Evolutionary conservation across 1,140 invertebrate genomes (phyloP).

Genomic region (Orius insidiosus): DNA sequence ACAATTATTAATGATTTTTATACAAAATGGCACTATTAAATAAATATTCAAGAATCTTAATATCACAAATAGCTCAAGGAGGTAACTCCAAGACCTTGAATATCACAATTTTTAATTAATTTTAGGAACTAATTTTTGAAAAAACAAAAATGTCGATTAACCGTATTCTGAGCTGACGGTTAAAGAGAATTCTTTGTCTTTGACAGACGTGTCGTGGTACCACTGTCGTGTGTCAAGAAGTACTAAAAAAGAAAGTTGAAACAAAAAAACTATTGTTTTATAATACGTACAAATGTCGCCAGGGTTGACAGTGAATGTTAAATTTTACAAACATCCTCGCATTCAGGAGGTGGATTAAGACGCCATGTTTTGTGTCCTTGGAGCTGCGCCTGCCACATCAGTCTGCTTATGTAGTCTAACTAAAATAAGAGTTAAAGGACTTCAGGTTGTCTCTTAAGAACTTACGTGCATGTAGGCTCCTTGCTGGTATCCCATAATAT

Average conservation of each 20-base stretch:
- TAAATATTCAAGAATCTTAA: too few relatives aligned
- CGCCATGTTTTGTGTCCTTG: constrained; percentile 72
- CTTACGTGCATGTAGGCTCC: constrained; percentile 86
- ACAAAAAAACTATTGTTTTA: constrained; percentile 5
- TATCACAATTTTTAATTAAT: too few relatives aligned
- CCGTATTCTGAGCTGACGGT: constrained; percentile 87
- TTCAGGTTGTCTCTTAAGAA: constrained; percentile 7
- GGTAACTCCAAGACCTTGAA: too few relatives aligned
- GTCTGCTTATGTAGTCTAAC: constrained; percentile 77
- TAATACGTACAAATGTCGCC: constrained; percentile 62
- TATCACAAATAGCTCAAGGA: too few relatives aligned
- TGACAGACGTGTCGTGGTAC: constrained; percentile 77
- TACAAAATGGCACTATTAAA: too few relatives aligned
- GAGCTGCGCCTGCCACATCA: constrained; percentile 86
- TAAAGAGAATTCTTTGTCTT: constrained; percentile 68
- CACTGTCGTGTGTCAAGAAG: constrained; percentile 79
- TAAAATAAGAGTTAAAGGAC: constrained; percentile 27
- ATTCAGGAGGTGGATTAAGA: constrained; percentile 73
- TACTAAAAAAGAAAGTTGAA: constrained; percentile 35
- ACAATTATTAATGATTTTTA: too few relatives aligned
- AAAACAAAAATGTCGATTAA: constrained; percentile 25
- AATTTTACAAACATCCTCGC: constrained; percentile 55
- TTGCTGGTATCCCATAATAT: constrained; percentile 85
- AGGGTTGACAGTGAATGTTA: constrained; percentile 61
- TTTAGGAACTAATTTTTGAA: too few relatives aligned